Base-by-base conservation (phyloP, 2,888 invertebrate genomes). In the Apoda limacodes region DNA sequence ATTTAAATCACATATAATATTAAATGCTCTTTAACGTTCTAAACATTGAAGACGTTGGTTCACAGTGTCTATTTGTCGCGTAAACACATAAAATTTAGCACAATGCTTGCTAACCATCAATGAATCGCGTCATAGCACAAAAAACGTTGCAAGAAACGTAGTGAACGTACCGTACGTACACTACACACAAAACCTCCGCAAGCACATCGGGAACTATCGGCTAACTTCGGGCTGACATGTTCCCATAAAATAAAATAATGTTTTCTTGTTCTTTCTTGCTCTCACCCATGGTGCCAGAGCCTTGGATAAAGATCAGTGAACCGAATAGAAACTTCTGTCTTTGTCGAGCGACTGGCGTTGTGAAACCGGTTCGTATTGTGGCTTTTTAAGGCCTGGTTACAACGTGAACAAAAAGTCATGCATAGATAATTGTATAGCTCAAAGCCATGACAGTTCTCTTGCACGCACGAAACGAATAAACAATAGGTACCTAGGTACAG, bases 261-360 rank as follows among this genome's bases (percentile, higher is more conserved):
- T 44, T 40, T 38, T n/a, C n/a, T n/a, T n/a, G n/a, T n/a, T 37
- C 53, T 46, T 11, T 67, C 58, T 67, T 61, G 9, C 44, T 54
- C 67, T 50, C 37, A 39, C 39, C 29, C 39, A 37, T 30, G 34
- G 40, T 42, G 38, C 49, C 47, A 45, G 44, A 58, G 52, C 57
- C 57, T 52, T 52, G 57, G 60, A 65, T 66, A n/a, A 62, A 63
- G 72, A 75, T 71, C 70, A 69, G 55, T 71, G 74, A 76, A 76
- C 70, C 60, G 63, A 66, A 75, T 70, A 68, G 70, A 65, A 62
- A 62, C 42, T 45, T 45, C 46, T 48, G 52, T 55, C 61, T 60
- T 48, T 62, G 59, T 66, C 65, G 59, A 62, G 63, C 65, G 62
- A 47, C 46, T 22, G 28, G 47, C 47, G 60, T 51, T 52, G 54